Conservation (phyloP, 2,113 vertebrate species). For the Corythoichthys intestinalis region DNA sequence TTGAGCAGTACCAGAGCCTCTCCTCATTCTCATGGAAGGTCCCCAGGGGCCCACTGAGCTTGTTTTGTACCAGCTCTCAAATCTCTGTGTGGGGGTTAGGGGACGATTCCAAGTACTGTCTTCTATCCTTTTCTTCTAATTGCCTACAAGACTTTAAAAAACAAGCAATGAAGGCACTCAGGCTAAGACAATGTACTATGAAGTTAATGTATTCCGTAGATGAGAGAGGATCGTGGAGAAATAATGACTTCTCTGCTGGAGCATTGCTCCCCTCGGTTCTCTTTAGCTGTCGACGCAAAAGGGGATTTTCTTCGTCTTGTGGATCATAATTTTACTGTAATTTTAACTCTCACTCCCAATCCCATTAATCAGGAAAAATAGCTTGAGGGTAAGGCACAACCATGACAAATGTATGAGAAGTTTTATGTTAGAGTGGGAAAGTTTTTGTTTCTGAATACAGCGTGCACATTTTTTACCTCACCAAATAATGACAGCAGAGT, state of each 20-base stretch:
- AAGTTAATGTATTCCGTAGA: slow-evolving; percentile 70
- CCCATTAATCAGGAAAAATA: slow-evolving; percentile 58
- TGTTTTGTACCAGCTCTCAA: slow-evolving; percentile 71
- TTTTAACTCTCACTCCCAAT: slow-evolving; percentile 46
- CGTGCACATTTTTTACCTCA: slow-evolving; percentile 37
- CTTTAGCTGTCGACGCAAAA: slow-evolving; percentile 54
- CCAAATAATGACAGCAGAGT: slow-evolving; percentile 36
- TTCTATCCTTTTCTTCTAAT: slow-evolving; percentile 76
- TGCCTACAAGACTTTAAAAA: slow-evolving; percentile 71
- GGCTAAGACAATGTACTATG: slow-evolving; percentile 69
- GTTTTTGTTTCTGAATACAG: slow-evolving; percentile 16
- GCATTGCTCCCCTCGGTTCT: slow-evolving; percentile 52
- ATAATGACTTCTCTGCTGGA: slow-evolving; percentile 66
- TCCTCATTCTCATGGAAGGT: slow-evolving; percentile 55
- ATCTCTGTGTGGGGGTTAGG: slow-evolving; percentile 72
- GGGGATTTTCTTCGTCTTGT: slow-evolving; percentile 47
- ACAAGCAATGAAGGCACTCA: slow-evolving; percentile 64
- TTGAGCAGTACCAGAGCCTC: slow-evolving; percentile 45
- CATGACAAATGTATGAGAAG: slow-evolving; percentile 4
- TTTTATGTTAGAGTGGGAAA: background rate
- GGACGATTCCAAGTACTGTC: slow-evolving; percentile 71
- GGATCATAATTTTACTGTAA: slow-evolving; percentile 63
- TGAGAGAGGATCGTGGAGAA: slow-evolving; percentile 51
- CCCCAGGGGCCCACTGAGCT: slow-evolving; percentile 62
- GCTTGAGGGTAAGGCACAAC: slow-evolving; percentile 27